Evolutionary conservation across 1,140 invertebrate species (phyloP).

Genomic region (Lepidurus apus): DNA sequence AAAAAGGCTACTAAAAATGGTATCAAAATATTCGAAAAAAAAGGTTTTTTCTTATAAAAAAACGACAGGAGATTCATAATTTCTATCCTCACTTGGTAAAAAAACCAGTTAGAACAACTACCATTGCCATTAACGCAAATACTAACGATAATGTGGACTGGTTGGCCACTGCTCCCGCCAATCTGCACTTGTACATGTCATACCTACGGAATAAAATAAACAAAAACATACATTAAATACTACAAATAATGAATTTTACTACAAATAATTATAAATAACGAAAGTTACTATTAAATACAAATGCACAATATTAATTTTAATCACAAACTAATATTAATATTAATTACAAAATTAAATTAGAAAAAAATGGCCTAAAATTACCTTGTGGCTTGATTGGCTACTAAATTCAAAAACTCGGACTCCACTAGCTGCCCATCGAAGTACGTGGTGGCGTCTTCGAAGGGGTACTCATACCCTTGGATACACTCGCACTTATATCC

Average conservation of each 20-base stretch:
- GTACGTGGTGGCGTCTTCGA: slow-evolving; percentile 88
- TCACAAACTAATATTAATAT: not conserved
- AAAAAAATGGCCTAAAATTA: slow-evolving; percentile 39
- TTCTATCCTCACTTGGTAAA: not conserved
- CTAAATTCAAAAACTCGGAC: slow-evolving; percentile 84
- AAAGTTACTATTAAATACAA: not conserved
- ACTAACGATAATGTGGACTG: slow-evolving; percentile 16
- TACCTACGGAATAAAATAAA: slow-evolving; percentile 51
- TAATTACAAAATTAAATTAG: not conserved
- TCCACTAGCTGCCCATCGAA: slow-evolving; percentile 94
- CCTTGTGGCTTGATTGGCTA: slow-evolving; percentile 68
- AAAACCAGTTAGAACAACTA: not conserved
- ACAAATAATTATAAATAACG: not conserved
- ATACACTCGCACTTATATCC: slow-evolving; percentile 98
- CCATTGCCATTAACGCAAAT: not conserved
- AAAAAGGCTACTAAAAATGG: not conserved
- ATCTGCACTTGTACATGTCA: slow-evolving; percentile 83
- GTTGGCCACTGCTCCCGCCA: slow-evolving; percentile 66
- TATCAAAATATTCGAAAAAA: not conserved
- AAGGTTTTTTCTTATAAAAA: not conserved
- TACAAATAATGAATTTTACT: not conserved
- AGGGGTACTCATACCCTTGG: slow-evolving; percentile 96
- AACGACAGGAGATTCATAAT: not conserved
- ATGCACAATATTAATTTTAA: not conserved
- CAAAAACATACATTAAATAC: not conserved